These are phyloP conservation scores for Actinia tenebrosa DNA, from an alignment of 64 coral and sea anemone genomes.

Conservation along the genomic window DNA sequence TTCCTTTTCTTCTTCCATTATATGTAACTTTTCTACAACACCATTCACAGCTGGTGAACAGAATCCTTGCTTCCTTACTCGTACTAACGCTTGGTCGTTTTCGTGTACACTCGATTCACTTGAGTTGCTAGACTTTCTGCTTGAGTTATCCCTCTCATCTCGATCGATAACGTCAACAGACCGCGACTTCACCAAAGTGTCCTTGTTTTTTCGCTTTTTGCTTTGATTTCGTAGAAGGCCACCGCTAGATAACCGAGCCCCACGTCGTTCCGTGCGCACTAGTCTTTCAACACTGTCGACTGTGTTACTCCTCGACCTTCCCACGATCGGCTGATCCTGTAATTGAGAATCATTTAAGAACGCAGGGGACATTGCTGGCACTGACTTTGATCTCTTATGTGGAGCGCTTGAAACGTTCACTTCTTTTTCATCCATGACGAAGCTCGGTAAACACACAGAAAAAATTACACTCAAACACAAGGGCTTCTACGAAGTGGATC, in stretches of 20 bases:
- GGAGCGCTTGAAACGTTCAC: background rate
- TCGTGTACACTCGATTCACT: background rate
- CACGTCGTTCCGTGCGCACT: background rate
- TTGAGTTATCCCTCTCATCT: background rate
- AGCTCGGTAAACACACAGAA: background rate
- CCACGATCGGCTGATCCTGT: background rate
- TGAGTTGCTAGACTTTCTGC: constrained; percentile 14
- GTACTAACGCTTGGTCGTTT: background rate
- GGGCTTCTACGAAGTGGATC: background rate
- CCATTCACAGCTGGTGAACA: background rate
- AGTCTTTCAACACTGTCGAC: background rate
- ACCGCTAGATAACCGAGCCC: background rate
- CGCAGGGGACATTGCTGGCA: constrained; percentile 1
- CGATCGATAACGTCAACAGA: background rate
- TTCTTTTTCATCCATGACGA: constrained; percentile 7
- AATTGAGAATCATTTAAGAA: constrained; percentile 8
- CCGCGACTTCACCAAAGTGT: background rate
- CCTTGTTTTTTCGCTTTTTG: constrained; percentile 15
- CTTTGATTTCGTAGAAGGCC: constrained; percentile 12
- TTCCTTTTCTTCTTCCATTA: background rate
- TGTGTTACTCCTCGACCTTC: constrained; percentile 1
- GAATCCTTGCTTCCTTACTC: constrained; percentile 2
- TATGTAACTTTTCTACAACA: constrained; percentile 5
- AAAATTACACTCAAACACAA: background rate
- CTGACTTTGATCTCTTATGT: constrained; percentile 9